These are phyloP conservation scores for Actenoides hombroni DNA, from an alignment of 2,113 vertebrate genomes.

Conservation along the genomic window DNA sequence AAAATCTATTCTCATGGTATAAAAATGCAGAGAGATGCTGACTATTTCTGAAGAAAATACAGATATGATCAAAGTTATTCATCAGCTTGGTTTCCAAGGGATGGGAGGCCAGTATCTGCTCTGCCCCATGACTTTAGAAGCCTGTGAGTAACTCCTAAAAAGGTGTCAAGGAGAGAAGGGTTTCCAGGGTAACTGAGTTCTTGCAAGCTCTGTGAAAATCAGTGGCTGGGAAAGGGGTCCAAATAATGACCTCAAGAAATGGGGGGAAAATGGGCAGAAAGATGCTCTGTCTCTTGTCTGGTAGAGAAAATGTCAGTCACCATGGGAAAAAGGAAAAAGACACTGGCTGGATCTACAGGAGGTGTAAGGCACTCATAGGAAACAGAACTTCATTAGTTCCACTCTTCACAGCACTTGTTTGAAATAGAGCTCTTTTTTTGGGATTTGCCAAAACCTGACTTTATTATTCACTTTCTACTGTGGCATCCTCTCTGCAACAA, in stretches of 20 bases:
- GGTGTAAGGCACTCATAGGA: neutral
- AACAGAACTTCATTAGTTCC: accelerated
- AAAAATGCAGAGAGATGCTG: neutral
- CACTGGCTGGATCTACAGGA: accelerated
- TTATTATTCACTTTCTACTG: neutral
- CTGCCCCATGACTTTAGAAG: neutral
- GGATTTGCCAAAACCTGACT: neutral
- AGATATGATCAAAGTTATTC: neutral
- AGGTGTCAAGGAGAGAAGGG: neutral
- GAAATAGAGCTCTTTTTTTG: neutral
- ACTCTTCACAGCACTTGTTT: neutral
- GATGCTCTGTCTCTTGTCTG: neutral
- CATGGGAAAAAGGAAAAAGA: neutral
- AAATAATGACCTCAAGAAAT: neutral
- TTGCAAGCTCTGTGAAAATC: neutral
- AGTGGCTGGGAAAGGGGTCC: neutral
- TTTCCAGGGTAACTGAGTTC: neutral
- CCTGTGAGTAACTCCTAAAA: neutral
- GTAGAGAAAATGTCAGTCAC: neutral
- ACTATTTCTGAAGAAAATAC: neutral
- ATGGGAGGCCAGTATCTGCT: neutral
- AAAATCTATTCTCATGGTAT: neutral
- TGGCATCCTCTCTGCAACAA: neutral
- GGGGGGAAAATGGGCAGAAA: neutral
- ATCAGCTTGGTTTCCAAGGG: neutral